A percentile compares a stretch with the other conserved stretches of the same genome.
phyloP scores from a whole-genome alignment of 2,797 vertebrate genomes.

The Clarias fuscus region DNA sequence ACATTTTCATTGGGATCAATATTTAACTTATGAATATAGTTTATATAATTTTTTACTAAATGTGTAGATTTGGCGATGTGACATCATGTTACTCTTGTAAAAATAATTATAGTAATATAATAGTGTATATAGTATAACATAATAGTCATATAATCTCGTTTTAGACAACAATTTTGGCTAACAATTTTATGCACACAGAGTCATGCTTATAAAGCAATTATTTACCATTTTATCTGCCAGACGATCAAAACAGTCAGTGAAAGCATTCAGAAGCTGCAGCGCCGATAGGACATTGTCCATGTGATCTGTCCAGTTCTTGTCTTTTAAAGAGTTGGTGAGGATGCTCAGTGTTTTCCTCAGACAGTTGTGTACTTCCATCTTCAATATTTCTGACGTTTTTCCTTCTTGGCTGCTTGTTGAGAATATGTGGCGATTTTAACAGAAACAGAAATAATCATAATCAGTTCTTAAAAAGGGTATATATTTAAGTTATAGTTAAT shows the following conservation, averaged over 20 bases:
- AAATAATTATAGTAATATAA: background rate
- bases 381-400: background rate
- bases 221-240: slow-evolving; percentile 28
- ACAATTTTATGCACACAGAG: background rate
- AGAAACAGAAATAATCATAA: background rate
- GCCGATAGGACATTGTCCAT: background rate
- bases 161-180: background rate
- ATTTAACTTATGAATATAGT: background rate
- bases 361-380: slow-evolving; percentile 9
- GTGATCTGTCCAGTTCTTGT: background rate
- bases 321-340: background rate
- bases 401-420: background rate
- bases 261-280: slow-evolving; percentile 24
- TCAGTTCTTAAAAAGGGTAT: background rate
- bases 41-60: background rate
- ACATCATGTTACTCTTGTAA: too few species aligned
- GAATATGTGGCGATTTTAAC: background rate
- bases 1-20: background rate
- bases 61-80: background rate
- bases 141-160: background rate
- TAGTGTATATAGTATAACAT: too few species aligned
- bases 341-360: background rate
- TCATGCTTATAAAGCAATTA: background rate
- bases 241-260: background rate
- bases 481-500: background rate